A percentile compares a stretch with the other conserved stretches of the same genome.
Conservation (phyloP, 2,888 invertebrate species). For the Tinea pellionella region DNA sequence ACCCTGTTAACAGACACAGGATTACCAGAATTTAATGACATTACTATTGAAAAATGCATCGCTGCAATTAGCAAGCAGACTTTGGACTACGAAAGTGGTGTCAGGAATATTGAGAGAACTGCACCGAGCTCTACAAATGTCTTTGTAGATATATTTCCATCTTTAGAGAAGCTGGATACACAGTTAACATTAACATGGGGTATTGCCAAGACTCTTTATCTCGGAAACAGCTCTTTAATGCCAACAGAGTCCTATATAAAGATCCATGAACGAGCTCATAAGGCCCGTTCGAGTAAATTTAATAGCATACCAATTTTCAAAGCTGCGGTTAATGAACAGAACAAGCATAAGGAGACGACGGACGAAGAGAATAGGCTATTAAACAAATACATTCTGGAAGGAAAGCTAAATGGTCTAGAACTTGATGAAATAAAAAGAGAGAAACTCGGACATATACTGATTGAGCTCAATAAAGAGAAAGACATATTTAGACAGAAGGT, state of each 20-base stretch:
- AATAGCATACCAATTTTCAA: slow-evolving; percentile 77
- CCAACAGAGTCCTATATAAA: slow-evolving; percentile 82
- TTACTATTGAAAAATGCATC: slow-evolving; percentile 86
- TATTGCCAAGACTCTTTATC: slow-evolving; percentile 84
- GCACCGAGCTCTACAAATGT: slow-evolving; percentile 64
- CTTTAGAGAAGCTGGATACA: slow-evolving; percentile 78
- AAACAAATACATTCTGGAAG: slow-evolving; percentile 84
- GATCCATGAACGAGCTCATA: slow-evolving; percentile 82
- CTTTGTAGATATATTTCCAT: slow-evolving; percentile 77
- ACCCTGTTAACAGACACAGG: slow-evolving; percentile 78
- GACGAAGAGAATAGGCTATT: slow-evolving; percentile 78
- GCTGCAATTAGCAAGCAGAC: slow-evolving; percentile 87
- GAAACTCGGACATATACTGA: slow-evolving; percentile 52
- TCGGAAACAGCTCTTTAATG: slow-evolving; percentile 83
- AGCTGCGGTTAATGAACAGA: slow-evolving; percentile 70
- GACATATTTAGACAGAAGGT: slow-evolving; percentile 75
- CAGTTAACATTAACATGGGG: slow-evolving; percentile 89
- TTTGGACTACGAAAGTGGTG: slow-evolving; percentile 81
- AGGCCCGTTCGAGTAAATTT: slow-evolving; percentile 80
- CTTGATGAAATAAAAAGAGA: slow-evolving; percentile 66
- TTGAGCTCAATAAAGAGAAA: slow-evolving; percentile 67
- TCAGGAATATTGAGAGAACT: slow-evolving; percentile 74
- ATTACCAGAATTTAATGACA: slow-evolving; percentile 82
- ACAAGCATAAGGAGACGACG: slow-evolving; percentile 50
- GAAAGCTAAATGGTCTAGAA: slow-evolving; percentile 84